Percentiles rank a stretch among this genome's conserved stretches.
Evolutionary conservation across 2,888 invertebrate species (phyloP).

Genomic region (Syrista parreyssii): DNA sequence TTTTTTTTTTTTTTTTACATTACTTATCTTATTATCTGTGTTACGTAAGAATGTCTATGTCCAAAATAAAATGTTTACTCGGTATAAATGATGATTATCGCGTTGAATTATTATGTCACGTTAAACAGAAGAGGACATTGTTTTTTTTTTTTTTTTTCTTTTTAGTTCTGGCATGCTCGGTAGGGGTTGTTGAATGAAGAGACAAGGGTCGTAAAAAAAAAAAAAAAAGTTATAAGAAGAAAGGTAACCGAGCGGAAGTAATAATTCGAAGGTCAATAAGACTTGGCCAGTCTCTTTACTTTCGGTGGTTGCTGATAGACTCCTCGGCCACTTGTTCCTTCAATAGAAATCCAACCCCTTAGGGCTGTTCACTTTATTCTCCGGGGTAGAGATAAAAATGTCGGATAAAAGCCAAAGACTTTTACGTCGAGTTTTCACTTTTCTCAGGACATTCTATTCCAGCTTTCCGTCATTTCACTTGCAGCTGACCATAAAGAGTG

Average conservation of each 20-base stretch:
- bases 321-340: not conserved
- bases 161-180: not conserved
- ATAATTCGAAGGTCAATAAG: not conserved
- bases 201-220: not conserved
- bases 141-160: not conserved
- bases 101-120: not conserved
- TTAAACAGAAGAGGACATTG: not conserved
- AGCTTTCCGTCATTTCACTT: not conserved
- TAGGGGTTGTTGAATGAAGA: not conserved
- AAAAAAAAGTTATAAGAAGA: not conserved
- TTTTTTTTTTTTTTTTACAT: not conserved
- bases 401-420: not conserved
- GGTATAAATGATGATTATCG: not conserved
- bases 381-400: not conserved
- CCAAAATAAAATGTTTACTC: not conserved
- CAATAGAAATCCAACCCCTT: not conserved
- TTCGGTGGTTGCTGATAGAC: not conserved
- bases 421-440: not conserved
- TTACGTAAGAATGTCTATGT: not conserved
- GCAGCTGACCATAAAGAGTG: not conserved
- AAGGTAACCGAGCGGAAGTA: not conserved
- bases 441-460: not conserved
- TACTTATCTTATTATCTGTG: not conserved
- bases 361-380: not conserved
- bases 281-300: not conserved